A percentile compares a stretch with the other conserved stretches of the same genome.
phyloP scores from a whole-genome alignment of 2,888 invertebrate species.

The Ceriagrion tenellum region DNA sequence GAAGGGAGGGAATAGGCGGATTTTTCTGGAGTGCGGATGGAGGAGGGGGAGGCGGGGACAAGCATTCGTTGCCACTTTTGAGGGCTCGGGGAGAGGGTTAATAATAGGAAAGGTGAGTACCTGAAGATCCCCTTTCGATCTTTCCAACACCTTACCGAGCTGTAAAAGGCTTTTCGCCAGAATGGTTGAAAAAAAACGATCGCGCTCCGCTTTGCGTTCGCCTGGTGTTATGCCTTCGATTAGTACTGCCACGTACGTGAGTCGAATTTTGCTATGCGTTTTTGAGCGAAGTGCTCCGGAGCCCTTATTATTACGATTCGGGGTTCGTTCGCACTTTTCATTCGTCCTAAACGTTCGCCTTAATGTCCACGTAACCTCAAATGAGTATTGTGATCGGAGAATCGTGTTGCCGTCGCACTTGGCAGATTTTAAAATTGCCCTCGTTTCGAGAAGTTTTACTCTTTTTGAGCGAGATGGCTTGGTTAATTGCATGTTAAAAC shows the following conservation, averaged over 20 bases:
- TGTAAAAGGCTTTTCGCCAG: neutral
- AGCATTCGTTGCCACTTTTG: neutral
- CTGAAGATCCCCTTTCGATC: neutral
- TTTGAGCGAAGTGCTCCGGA: neutral
- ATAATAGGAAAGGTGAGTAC: neutral
- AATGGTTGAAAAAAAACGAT: neutral
- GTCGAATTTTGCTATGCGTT: neutral
- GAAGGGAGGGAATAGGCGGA: neutral
- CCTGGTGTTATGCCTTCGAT: neutral
- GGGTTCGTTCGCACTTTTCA: neutral
- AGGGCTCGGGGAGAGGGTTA: neutral
- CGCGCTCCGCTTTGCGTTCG: neutral
- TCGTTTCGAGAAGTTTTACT: neutral
- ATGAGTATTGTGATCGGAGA: neutral
- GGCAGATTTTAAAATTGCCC: neutral
- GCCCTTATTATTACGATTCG: neutral
- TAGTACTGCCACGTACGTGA: neutral
- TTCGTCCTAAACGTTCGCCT: neutral
- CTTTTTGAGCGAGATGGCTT: neutral
- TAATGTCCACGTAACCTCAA: neutral
- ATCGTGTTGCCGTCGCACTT: too few species aligned
- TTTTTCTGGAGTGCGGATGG: neutral
- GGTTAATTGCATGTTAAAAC: neutral
- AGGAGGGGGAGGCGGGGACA: neutral
- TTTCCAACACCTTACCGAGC: neutral